Conservation (phyloP, 2,888 invertebrate species). For the Eupithecia centaureata region DNA sequence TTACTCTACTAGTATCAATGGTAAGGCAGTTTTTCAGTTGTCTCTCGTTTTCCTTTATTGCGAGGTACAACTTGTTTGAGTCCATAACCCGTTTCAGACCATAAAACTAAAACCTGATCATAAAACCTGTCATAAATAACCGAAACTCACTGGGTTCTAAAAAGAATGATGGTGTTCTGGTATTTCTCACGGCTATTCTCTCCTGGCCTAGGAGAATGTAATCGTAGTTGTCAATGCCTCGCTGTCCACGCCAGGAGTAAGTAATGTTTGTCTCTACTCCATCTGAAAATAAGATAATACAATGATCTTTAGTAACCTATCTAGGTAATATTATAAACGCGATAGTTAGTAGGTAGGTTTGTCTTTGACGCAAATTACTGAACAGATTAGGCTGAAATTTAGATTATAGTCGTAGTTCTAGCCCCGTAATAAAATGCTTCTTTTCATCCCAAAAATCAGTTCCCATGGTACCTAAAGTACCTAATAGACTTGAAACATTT, state of each 20-base stretch:
- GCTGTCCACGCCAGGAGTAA: conserved; percentile 63
- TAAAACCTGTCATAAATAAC: conserved; percentile 8
- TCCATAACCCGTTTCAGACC: conserved; percentile 7
- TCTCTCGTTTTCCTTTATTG: not conserved
- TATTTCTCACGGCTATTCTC: conserved; percentile 70
- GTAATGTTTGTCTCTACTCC: conserved; percentile 74
- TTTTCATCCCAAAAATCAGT: no score
- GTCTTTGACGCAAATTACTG: no score
- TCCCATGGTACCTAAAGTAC: no score
- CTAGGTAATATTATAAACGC: no score
- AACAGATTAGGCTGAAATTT: no score
- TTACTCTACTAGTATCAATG: not conserved
- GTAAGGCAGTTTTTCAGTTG: not conserved
- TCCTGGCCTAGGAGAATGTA: conserved; percentile 73
- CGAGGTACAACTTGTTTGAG: not conserved
- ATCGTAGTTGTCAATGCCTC: conserved; percentile 68
- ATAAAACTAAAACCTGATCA: conserved; percentile 8
- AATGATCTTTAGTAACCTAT: not conserved
- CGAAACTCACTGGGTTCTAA: conserved; percentile 68
- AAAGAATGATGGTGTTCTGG: conserved; percentile 68
- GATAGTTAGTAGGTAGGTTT: no score
- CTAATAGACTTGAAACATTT: no score
- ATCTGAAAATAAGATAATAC: conserved; percentile 58
- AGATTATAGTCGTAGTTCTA: no score
- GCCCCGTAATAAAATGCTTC: no score